phyloP scores from a whole-genome alignment of 2,113 vertebrate genomes.

The Opisthocomus hoazin region DNA sequence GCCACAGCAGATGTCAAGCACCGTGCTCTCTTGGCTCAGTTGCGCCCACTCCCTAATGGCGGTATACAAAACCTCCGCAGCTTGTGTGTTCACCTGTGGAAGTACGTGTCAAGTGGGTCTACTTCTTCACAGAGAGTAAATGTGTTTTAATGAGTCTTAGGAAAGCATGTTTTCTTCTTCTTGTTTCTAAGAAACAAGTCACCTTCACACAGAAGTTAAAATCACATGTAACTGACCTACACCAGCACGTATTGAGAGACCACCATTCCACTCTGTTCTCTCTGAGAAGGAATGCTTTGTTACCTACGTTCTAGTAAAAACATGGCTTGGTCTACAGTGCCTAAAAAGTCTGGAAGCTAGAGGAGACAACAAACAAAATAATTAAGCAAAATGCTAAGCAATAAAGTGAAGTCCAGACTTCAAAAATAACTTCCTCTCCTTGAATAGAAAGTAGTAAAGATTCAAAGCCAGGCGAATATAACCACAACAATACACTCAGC shows the following conservation, averaged over 20 bases:
- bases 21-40: slow-evolving; percentile 79
- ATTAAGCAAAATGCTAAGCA: background rate
- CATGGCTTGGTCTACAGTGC: background rate
- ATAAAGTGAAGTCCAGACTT: background rate
- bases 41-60: slow-evolving; percentile 89
- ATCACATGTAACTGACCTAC: background rate
- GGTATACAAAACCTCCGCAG: slow-evolving; percentile 88
- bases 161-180: background rate
- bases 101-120: background rate
- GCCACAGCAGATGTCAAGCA: slow-evolving; percentile 93
- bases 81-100: slow-evolving; percentile 87
- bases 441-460: background rate
- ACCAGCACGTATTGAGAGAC: background rate
- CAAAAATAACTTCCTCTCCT: background rate
- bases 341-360: background rate
- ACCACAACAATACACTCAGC: too few relatives aligned
- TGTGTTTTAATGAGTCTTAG: background rate
- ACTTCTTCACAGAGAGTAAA: background rate
- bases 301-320: background rate
- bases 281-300: background rate
- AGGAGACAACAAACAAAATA: background rate
- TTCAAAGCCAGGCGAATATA: background rate
- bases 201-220: fast-evolving
- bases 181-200: background rate
- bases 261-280: background rate